These are phyloP conservation scores for Helostoma temminkii DNA, from an alignment of 2,797 vertebrate genomes.

Conservation along the genomic window DNA sequence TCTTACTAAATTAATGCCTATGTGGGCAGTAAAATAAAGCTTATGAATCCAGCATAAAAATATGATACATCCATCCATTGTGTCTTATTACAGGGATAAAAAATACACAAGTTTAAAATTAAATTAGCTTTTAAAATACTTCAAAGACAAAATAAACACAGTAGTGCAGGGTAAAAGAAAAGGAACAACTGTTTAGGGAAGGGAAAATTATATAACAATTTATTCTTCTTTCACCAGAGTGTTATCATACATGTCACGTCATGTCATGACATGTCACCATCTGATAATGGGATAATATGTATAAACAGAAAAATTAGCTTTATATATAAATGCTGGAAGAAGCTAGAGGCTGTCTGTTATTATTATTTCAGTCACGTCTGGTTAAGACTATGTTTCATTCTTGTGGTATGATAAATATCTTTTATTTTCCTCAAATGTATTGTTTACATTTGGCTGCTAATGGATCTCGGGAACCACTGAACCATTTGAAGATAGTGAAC, in stretches of 20 bases:
- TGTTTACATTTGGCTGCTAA: slow-evolving; percentile 7
- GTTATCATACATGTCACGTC: too few species aligned
- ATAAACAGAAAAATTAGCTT: background rate
- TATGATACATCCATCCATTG: slow-evolving; percentile 79
- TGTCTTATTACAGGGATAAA: slow-evolving; percentile 65
- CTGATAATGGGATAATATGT: slow-evolving; percentile 14
- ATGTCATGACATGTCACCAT: slow-evolving; percentile 14
- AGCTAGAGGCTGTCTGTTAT: background rate
- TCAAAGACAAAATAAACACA: slow-evolving; percentile 52
- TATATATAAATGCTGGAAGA: slow-evolving; percentile 1
- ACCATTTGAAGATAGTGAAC: background rate
- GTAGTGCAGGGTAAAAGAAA: slow-evolving; percentile 32
- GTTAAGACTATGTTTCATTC: slow-evolving; percentile 12
- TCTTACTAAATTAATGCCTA: slow-evolving; percentile 69
- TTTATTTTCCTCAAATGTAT: background rate
- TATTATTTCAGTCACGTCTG: slow-evolving; percentile 18
- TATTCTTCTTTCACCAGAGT: slow-evolving; percentile 26
- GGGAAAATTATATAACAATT: slow-evolving; percentile 8
- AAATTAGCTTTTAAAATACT: slow-evolving; percentile 63
- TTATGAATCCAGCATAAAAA: slow-evolving; percentile 64
- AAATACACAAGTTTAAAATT: slow-evolving; percentile 55
- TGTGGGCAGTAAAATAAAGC: too few species aligned
- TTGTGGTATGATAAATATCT: slow-evolving; percentile 2
- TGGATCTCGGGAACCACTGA: background rate
- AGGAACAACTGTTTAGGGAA: slow-evolving; percentile 13